Base-by-base conservation (phyloP, 2,797 vertebrate genomes). In the Manis pentadactyla region DNA sequence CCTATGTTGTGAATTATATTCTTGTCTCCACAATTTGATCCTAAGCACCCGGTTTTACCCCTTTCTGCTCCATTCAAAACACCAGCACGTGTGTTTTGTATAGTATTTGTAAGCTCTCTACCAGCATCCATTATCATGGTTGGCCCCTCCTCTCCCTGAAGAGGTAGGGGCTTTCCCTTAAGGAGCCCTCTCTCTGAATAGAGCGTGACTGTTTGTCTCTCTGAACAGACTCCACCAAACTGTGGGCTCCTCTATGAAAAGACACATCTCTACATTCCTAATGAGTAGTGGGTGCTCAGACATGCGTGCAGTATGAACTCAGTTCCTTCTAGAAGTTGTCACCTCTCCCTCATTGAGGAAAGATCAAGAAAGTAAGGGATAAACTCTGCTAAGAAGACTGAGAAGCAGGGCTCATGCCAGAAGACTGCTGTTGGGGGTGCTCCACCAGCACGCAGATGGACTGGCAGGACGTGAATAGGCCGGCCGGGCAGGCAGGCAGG, bases 31-130 rank as follows among this genome's bases (percentile, higher is more conserved):
- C 31, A 61, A 0, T 87, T 59, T 51, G 74, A 55, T 19, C 64
- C 87, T n/a, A 27, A 84, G 59, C 55, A 13, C 57, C 18, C 46
- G 66, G 79, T 19, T 61, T 95, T 61, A 14, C 42, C 95, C 82
- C 93, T 90, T 71, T 94, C 96, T 87, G 46, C 25, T 2, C 57
- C 84, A 15, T 51, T 83, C n/a, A 37, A 63, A 87, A 82, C 61
- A 34, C 29, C 68, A 75, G 39, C 34, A 1, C 55, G 7, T 49
- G 57, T 7, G 31, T 64, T 71, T 59, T 49, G 27, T 49, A 1
- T 19, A 18, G 37, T 25, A 25, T 39, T 49, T 25, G 42, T 25
- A 64, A 85, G 66, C 64, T 86, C 78, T 66, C 13, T 37, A 14
- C 6, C 59, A 77, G 88, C 21, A 42, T 39, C 18, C 31, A 0